Base-by-base conservation (phyloP, 2,797 vertebrate species). In the Schizothorax lantsangensis region DNA sequence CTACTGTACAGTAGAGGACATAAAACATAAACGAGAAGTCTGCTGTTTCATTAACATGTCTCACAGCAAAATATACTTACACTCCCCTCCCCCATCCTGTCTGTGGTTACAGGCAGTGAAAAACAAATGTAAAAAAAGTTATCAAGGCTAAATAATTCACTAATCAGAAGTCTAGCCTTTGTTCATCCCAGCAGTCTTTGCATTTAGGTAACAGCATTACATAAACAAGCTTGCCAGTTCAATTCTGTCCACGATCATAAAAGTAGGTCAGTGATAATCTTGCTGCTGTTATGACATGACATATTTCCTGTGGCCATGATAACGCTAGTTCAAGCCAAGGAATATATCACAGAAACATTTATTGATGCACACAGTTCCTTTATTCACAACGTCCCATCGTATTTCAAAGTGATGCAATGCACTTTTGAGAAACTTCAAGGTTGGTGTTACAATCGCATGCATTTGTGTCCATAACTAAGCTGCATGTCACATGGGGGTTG, bases 281-380 rank as follows among this genome's bases (percentile, higher is more conserved):
- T n/a, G 38, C 14, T 30, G 38, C 57, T 86, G 68, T 47, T 62
- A 80, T 64, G 77, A 74, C 78, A 81, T 43, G 1, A 73, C 79
- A 73, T 85, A 73, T 86, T 80, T 86, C 84, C 52, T 52, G 78
- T 80, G 79, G 68, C 78, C 84, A 86, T 64, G 78, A 86, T 81
- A 73, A 81, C 1, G 40, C 38, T 72, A 19, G 52, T 57, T 73
- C 36, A 23, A 72, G 66, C 36, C 69, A 73, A 64, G 40, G 54
- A 59, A 79, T 52, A 62, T 74, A 38, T 81, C 30, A 40, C 30
- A 80, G 7, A 45, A 79, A 74, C 43, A 30, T 74, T 81, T 49
- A 81, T 81, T 81, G 71, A 64, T 38, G 52, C 30, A 11, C 45
- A 36, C 40, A n/a, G 11, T 38, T 85, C 26, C 49, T 72, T 81